Evolutionary conservation across 2,113 vertebrate species (phyloP), one percentile per base, ranked within the genome.

Genomic region (Chelonoidis abingdonii): DNA sequence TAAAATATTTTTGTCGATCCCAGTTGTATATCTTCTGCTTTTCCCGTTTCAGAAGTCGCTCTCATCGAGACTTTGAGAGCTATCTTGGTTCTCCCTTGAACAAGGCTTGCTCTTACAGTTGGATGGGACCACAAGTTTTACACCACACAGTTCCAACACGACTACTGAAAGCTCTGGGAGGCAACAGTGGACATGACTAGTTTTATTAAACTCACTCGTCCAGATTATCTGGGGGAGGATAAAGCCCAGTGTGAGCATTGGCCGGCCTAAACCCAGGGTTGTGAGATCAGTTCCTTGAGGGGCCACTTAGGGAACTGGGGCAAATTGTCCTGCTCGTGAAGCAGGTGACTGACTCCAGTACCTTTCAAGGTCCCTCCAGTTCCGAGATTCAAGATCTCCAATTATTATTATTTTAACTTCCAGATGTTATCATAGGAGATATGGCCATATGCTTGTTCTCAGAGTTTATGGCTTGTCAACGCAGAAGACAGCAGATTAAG

Each of bases 51-150:
- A 98, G 99, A 97, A 98, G 98, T 97, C 96, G 95, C 44, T 98
- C 98, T 62, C 99, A 99, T 93, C 98, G 97, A 97, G 99, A 99
- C 97, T 99, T 99, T 99, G 50, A 98, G 97, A 91, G 99, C 98
- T 99, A 53, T 98, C 98, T 1, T 99, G 99, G 99, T n/a, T 99
- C 98, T 79, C 99, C 99, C 0, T 98, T 97, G 50, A 98, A 98
- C n/a, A 97, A 99, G 24, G 97, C 95, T 97, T 98, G 27, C 98
- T 99, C 82, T 99, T 5, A 99, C 99, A 1, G 98, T 99, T 56
- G 99, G 99, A 91, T 99, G 99, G 99, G 99, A 99, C 97, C 99
- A 99, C 99, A 99, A 82, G 99, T 99, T 93, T 98, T 99, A 79
- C 99, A 99, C 97, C 99, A 99, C 96, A 96, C 96, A 4, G 94